Evolutionary conservation across 2,797 vertebrate genomes (phyloP).

Genomic region (Leptoclinus maculatus): DNA sequence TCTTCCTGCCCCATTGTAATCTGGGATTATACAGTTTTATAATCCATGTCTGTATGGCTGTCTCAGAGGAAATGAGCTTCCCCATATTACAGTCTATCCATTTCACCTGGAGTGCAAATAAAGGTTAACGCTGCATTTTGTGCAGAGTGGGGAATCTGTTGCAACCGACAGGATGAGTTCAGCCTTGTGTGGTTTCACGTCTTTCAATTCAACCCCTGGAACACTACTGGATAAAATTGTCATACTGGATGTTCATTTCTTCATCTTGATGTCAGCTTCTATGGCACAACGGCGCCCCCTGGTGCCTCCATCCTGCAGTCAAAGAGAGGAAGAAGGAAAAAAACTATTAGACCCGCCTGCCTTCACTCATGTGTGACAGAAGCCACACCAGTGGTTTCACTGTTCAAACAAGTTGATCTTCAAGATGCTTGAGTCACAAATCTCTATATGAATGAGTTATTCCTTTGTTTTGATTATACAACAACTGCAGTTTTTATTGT

Average conservation of each 20-base stretch:
- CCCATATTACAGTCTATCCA: slow-evolving; percentile 39
- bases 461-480: neutral
- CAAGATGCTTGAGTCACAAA: neutral
- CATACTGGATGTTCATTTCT: slow-evolving; percentile 84
- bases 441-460: neutral
- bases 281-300: slow-evolving; percentile 97
- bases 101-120: slow-evolving; percentile 57
- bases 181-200: slow-evolving; percentile 28
- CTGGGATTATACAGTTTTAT: slow-evolving; percentile 67
- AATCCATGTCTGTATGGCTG: slow-evolving; percentile 61
- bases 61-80: slow-evolving; percentile 49
- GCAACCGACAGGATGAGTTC: slow-evolving; percentile 26
- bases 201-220: slow-evolving; percentile 20
- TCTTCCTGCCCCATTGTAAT: slow-evolving; percentile 61
- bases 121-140: slow-evolving; percentile 49
- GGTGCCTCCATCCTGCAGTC: slow-evolving; percentile 93
- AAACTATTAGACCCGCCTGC: neutral
- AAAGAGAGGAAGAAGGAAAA: slow-evolving; percentile 4
- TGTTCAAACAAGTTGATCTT: neutral
- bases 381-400: neutral
- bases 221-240: slow-evolving; percentile 17
- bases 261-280: slow-evolving; percentile 98
- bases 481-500: neutral
- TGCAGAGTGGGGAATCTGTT: slow-evolving; percentile 44
- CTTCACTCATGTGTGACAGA: neutral